Percentiles rank a stretch among this genome's conserved stretches.
phyloP scores from a whole-genome alignment of 1,140 invertebrate genomes.

The Trinorchestia longiramus region DNA sequence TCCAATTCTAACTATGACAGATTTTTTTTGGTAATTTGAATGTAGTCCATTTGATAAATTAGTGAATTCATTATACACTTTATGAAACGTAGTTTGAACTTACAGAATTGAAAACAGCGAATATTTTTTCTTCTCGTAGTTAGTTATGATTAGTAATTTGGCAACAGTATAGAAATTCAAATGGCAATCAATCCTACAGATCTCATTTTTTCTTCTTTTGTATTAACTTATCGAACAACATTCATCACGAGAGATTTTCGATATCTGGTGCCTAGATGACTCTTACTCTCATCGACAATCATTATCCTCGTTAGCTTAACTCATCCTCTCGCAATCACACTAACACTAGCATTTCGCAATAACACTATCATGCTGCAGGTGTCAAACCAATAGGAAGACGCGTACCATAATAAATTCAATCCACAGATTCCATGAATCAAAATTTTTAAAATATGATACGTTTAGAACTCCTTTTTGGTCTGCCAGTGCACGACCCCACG shows the following conservation, averaged over 20 bases:
- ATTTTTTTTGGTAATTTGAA: no score
- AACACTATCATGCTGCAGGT: not conserved
- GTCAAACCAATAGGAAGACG: not conserved
- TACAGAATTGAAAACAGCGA: no score
- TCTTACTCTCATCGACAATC: not conserved
- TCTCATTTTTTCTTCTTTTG: not conserved
- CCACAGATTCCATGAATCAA: not conserved
- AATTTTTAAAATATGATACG: not conserved
- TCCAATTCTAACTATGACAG: no score
- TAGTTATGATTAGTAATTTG: no score
- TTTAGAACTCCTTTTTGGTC: not conserved
- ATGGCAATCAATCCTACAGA: no score
- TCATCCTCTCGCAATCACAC: not conserved
- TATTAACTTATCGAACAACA: not conserved
- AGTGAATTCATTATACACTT: no score
- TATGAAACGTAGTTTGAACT: no score
- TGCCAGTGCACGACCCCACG: not conserved
- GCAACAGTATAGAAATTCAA: no score
- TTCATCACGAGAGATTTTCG: not conserved
- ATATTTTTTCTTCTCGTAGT: no score
- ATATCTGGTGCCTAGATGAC: not conserved
- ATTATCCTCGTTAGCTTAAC: not conserved
- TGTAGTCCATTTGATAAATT: no score
- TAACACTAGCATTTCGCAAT: not conserved
- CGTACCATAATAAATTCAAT: not conserved